Percentiles rank a stretch among this genome's conserved stretches.
These are phyloP conservation scores for Apocrypta bakeri DNA, from an alignment of 1,140 invertebrate genomes.

Conservation along the genomic window DNA sequence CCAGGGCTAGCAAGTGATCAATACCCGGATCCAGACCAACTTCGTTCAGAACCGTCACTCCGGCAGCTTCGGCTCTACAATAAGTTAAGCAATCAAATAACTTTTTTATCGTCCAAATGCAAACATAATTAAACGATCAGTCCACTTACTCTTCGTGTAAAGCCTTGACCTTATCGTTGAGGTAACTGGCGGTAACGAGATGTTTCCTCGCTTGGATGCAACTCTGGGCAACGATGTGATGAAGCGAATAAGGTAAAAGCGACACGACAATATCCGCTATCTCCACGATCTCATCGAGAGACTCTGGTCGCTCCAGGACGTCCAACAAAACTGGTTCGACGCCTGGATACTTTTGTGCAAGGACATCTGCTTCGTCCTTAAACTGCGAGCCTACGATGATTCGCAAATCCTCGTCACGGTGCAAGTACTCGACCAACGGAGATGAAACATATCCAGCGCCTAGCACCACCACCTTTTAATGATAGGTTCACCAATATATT, in stretches of 20 bases:
- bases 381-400: constrained; percentile 93
- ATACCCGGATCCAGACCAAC: constrained; percentile 98
- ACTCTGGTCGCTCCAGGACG: constrained; percentile 82
- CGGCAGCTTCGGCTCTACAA: constrained; percentile 86
- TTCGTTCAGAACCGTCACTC: constrained; percentile 94
- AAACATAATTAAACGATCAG: not conserved
- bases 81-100: not conserved
- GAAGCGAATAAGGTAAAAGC: constrained; percentile 93
- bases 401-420: constrained; percentile 85
- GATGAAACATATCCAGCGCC: constrained; percentile 96
- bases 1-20: constrained; percentile 97
- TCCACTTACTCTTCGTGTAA: constrained; percentile 84
- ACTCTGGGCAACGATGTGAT: constrained; percentile 87
- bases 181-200: constrained; percentile 98
- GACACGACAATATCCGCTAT: constrained; percentile 90
- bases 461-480: constrained; percentile 85
- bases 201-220: constrained; percentile 92
- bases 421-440: constrained; percentile 95
- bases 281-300: constrained; percentile 82
- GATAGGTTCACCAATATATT: not conserved
- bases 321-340: constrained; percentile 89
- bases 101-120: not conserved
- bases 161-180: constrained; percentile 86
- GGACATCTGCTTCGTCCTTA: constrained; percentile 89
- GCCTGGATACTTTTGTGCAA: constrained; percentile 85